phyloP scores from a whole-genome alignment of 2,113 vertebrate genomes.

The Serilophus lunatus region DNA sequence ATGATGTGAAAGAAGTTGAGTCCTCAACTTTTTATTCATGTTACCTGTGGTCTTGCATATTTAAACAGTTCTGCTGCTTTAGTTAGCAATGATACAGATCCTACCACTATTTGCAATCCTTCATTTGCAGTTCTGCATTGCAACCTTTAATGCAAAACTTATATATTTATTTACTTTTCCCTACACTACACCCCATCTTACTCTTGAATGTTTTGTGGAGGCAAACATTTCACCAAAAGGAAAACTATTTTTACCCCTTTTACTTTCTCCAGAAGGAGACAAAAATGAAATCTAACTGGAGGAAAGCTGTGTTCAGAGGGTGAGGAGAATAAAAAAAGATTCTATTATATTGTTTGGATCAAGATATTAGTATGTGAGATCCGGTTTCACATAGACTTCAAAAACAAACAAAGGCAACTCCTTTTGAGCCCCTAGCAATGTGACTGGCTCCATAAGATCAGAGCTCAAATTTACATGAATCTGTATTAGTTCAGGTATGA shows the following conservation, averaged over 20 bases:
- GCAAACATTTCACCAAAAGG: not conserved
- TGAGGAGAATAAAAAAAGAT: slow-evolving; percentile 22
- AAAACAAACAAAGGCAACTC: slow-evolving; percentile 49
- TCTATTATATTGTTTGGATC: slow-evolving; percentile 37
- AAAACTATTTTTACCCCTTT: not conserved
- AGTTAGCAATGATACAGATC: not conserved
- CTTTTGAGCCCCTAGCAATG: slow-evolving; percentile 35
- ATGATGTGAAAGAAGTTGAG: not conserved
- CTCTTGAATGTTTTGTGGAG: not conserved
- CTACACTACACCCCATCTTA: rapidly evolving
- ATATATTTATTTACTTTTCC: not conserved
- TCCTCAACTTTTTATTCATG: not conserved
- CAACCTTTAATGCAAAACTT: not conserved
- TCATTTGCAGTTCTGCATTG: not conserved
- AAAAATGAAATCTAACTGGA: slow-evolving; percentile 11
- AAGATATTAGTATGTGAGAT: slow-evolving; percentile 64
- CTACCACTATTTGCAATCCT: not conserved
- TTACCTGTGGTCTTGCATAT: not conserved
- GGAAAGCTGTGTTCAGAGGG: slow-evolving; percentile 26
- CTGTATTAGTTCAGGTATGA: slow-evolving; percentile 72
- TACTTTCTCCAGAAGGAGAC: not conserved
- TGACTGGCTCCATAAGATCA: slow-evolving; percentile 61
- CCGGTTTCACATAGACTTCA: slow-evolving; percentile 63
- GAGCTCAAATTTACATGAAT: slow-evolving; percentile 70
- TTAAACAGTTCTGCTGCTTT: not conserved